Conservation (phyloP, 1,140 invertebrate species). For the Ceratitis capitata region DNA sequence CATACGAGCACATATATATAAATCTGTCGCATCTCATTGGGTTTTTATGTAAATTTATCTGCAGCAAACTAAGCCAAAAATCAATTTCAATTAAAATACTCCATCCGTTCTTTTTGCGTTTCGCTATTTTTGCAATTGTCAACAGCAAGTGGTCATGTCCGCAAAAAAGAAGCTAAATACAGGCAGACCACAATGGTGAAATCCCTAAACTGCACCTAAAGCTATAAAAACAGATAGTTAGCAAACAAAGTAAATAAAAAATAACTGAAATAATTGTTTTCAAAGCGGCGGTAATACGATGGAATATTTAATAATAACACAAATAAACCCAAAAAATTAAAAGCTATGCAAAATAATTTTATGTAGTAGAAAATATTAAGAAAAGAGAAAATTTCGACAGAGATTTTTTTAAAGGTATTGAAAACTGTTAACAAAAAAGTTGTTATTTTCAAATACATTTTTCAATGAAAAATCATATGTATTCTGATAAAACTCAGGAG, state of each 20-base stretch:
- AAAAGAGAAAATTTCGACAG: too few relatives aligned
- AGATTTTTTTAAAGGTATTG: too few relatives aligned
- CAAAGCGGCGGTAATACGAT: neutral
- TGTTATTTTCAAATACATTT: too few relatives aligned
- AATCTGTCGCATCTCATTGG: neutral
- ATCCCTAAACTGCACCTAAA: neutral
- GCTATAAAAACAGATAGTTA: neutral
- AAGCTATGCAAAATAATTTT: too few relatives aligned
- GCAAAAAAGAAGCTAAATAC: neutral
- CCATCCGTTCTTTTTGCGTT: neutral
- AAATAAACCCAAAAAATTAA: too few relatives aligned
- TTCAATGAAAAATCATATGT: too few relatives aligned
- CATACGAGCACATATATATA: neutral
- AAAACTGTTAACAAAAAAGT: too few relatives aligned
- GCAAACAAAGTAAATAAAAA: neutral
- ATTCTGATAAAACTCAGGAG: too few relatives aligned
- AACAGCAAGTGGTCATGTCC: neutral
- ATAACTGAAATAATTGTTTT: neutral
- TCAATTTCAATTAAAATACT: slow-evolving; percentile 24
- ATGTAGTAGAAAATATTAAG: too few relatives aligned
- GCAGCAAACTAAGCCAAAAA: slow-evolving; percentile 29
- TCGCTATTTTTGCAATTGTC: neutral
- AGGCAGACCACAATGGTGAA: neutral
- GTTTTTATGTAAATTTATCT: slow-evolving; percentile 28
- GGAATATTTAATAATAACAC: too few relatives aligned